phyloP scores from a whole-genome alignment of 2,113 vertebrate species.

The Hoplias malabaricus region DNA sequence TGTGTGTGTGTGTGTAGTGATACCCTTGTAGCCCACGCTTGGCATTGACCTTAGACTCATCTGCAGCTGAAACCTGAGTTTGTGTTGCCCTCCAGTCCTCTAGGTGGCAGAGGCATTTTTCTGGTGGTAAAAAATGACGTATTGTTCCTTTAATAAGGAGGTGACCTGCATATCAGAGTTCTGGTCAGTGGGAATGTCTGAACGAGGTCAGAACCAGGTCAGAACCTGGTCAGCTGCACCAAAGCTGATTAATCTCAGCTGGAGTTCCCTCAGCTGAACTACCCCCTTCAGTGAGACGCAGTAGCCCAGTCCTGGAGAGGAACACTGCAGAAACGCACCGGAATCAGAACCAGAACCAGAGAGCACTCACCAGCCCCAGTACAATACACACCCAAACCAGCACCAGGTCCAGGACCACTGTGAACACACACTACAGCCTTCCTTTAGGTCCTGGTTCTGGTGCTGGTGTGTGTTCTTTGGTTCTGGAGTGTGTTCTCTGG shows the following conservation, averaged over 20 bases:
- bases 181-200: background rate
- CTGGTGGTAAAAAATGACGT: too few relatives aligned
- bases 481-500: too few relatives aligned
- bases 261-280: slow-evolving; percentile 8
- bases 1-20: too few relatives aligned
- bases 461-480: too few relatives aligned
- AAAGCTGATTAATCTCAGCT: slow-evolving; percentile 8
- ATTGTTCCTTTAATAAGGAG: too few relatives aligned
- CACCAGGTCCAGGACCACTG: background rate
- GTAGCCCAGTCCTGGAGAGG: slow-evolving; percentile 17
- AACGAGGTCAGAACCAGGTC: background rate
- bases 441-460: too few relatives aligned
- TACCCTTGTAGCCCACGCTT: too few relatives aligned
- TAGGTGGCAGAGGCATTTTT: slow-evolving; percentile 43
- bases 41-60: too few relatives aligned
- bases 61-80: background rate
- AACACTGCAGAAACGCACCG: background rate
- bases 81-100: slow-evolving; percentile 3
- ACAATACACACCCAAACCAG: background rate
- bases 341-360: background rate
- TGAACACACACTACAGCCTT: too few relatives aligned
- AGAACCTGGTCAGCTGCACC: background rate
- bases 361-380: background rate
- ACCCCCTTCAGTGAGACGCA: background rate
- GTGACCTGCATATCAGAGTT: too few relatives aligned